A percentile compares a stretch with the other conserved stretches of the same genome.
These are phyloP conservation scores for Bursaphelenchus mucronatus DNA, from an alignment of 1,140 invertebrate genomes.

Conservation along the genomic window DNA sequence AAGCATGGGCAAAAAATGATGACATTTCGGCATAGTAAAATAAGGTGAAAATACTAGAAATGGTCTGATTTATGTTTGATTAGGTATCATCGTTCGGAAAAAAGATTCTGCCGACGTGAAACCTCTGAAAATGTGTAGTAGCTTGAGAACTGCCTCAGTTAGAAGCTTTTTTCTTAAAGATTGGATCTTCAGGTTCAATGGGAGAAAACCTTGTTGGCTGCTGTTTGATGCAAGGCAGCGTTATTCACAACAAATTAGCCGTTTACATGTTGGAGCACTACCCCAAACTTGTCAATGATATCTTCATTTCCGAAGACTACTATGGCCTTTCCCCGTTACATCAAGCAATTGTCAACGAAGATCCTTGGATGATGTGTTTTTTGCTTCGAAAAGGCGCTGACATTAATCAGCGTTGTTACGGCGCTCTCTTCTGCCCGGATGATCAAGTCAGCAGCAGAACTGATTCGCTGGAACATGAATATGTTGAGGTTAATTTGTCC, in stretches of 20 bases:
- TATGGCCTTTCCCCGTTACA: slow-evolving; percentile 68
- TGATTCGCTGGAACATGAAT: slow-evolving; percentile 85
- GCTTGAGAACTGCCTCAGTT: no score
- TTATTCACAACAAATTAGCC: slow-evolving; percentile 83
- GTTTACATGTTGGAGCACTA: slow-evolving; percentile 81
- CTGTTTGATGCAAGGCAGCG: slow-evolving; percentile 83
- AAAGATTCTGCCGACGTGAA: no score
- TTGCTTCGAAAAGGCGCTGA: slow-evolving; percentile 84
- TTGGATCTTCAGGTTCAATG: slow-evolving; percentile 70
- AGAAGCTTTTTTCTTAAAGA: no score
- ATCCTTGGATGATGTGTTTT: slow-evolving; percentile 93
- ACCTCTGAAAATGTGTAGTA: no score
- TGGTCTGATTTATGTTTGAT: no score
- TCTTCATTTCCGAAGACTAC: slow-evolving; percentile 79
- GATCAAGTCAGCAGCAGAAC: slow-evolving; percentile 85
- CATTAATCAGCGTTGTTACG: slow-evolving; percentile 81
- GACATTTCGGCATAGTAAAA: no score
- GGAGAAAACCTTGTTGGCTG: slow-evolving; percentile 90
- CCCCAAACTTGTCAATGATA: slow-evolving; percentile 90
- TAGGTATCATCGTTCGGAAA: no score
- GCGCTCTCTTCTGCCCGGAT: slow-evolving; percentile 92
- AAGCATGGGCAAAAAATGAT: no score
- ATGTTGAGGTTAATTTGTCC: slow-evolving; percentile 71
- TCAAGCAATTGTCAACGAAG: slow-evolving; percentile 95
- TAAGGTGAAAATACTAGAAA: no score